phyloP scores from a whole-genome alignment of 2,888 invertebrate genomes.

The Lepidocyrtinus sp. region DNA sequence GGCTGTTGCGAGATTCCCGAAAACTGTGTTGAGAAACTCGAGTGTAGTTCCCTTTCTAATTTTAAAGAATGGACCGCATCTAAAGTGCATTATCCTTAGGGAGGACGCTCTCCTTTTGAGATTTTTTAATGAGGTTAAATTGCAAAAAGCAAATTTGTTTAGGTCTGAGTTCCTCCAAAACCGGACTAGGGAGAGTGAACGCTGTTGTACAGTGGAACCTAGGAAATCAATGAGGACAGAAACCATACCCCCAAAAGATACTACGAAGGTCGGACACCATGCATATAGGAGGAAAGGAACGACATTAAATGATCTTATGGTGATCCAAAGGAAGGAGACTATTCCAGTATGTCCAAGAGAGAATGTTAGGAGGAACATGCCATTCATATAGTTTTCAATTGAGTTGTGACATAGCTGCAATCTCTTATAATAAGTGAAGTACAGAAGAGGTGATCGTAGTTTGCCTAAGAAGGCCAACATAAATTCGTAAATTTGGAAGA shows the following conservation, averaged over 20 bases:
- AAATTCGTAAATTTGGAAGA: slow-evolving; percentile 1
- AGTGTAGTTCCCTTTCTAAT: not conserved
- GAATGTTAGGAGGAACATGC: not conserved
- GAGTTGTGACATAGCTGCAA: not conserved
- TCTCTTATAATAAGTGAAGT: not conserved
- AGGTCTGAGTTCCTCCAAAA: too few relatives aligned
- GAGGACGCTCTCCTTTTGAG: not conserved
- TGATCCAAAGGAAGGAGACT: not conserved
- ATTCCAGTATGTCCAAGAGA: not conserved
- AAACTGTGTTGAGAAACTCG: not conserved
- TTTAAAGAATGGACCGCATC: not conserved
- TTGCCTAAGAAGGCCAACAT: not conserved
- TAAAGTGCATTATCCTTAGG: not conserved
- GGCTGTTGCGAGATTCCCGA: not conserved
- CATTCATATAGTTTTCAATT: not conserved
- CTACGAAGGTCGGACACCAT: not conserved
- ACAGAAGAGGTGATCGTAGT: not conserved
- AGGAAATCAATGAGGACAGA: not conserved
- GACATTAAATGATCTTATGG: not conserved
- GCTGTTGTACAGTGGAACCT: not conserved
- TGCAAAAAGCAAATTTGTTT: not conserved
- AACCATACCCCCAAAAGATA: not conserved
- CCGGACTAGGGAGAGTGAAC: too few relatives aligned
- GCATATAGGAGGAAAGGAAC: not conserved
- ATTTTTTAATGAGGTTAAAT: not conserved